Evolutionary conservation across 30 jellyfish, hydroid and myxozoan species (phyloP), one percentile per base, ranked within the genome.

Genomic region (Morbakka virulenta): DNA sequence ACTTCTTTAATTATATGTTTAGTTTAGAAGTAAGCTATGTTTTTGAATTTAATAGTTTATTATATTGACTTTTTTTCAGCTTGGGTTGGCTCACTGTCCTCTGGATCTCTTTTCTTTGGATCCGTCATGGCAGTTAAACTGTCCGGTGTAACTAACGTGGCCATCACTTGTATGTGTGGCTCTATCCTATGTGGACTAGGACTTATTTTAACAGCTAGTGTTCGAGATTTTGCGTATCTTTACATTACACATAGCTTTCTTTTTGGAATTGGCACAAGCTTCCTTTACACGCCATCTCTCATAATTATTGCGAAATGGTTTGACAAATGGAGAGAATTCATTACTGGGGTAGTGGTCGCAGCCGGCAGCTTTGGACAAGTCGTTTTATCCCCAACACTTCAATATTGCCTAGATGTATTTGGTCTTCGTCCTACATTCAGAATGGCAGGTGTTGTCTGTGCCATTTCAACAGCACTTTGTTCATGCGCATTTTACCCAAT

Each of bases 261-360:
- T 51, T 91, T 91, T 48, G 98, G 98, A 34, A 72, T 91, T 70
- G 98, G 98, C 50, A 79, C 98, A 33, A 79, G 98, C 53, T 68
- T 91, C 50, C 69, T 91, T 81, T 91, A 91, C 68, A 91, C 98
- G 23, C 98, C 98, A 24, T 86, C 96, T 9, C 74, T 91, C n/a
- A 52, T 91, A 0, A 76, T 91, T 28, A 85, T 91, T 52, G 96
- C 96, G 9, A 74, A 86, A 31, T 75, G 87, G 93, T 91, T 84
- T 67, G 86, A 67, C 2, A 65, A 74, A 30, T 85, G 84, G 80
- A 87, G 87, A 41, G 69, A 89, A 1, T 52, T 79, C 31, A 87
- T 96, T 13, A 91, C 98, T 36, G 98, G 98, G 6, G 24, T 85
- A 17, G 98, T 91, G 2, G 96, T 86, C 22, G 94, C 96, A 33